These are phyloP conservation scores for Delphinapterus leucas DNA, from an alignment of 2,113 vertebrate species.

Conservation along the genomic window DNA sequence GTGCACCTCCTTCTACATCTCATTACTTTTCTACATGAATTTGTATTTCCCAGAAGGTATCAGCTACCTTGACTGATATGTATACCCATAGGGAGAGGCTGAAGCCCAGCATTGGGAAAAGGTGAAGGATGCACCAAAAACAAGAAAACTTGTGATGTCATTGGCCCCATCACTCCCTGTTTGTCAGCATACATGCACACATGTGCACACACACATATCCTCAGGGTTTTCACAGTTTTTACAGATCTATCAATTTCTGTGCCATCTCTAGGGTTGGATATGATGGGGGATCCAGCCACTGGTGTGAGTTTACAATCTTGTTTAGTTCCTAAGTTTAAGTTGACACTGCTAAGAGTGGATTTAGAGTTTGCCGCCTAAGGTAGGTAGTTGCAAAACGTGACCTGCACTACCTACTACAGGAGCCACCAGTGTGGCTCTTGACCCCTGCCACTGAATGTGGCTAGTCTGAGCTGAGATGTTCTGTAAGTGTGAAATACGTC, in stretches of 20 bases:
- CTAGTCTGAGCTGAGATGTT: neutral
- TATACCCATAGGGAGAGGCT: neutral
- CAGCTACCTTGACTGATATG: neutral
- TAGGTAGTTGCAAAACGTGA: neutral
- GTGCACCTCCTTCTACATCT: neutral
- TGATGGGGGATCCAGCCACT: neutral
- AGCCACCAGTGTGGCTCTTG: neutral
- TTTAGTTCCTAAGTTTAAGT: neutral
- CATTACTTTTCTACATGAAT: neutral
- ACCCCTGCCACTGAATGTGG: neutral
- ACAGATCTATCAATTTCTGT: neutral
- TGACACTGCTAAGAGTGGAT: neutral
- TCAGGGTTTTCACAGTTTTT: neutral
- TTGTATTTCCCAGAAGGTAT: neutral
- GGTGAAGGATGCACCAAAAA: neutral
- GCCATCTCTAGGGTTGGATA: neutral
- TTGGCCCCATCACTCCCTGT: neutral
- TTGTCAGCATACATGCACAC: neutral
- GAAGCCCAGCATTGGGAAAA: neutral
- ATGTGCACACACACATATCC: neutral
- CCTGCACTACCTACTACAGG: neutral
- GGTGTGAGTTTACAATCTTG: neutral
- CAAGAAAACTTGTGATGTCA: neutral
- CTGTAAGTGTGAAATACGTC: neutral
- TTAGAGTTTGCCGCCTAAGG: neutral